phyloP scores from a whole-genome alignment of 2,797 vertebrate species.

The Pangasius macronema region DNA sequence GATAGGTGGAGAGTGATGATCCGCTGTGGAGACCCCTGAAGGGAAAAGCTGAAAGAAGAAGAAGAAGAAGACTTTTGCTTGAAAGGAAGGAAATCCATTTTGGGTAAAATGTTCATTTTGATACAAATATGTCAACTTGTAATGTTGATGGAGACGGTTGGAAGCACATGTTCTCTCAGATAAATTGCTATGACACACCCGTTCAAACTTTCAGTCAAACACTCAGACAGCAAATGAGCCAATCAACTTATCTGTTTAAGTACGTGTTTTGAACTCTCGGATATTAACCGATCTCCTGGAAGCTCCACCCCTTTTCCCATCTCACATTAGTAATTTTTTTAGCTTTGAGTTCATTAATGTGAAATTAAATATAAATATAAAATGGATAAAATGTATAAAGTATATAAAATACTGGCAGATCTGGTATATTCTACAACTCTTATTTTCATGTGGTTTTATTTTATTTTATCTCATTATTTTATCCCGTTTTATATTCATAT shows the following conservation, averaged over 20 bases:
- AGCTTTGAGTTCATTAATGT: not conserved
- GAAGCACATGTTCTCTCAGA: not conserved
- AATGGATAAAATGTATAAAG: not conserved
- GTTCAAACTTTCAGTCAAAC: not conserved
- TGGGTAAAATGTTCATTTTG: not conserved
- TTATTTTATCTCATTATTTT: not conserved
- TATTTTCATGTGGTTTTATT: not conserved
- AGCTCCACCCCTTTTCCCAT: not conserved
- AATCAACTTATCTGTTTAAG: not conserved
- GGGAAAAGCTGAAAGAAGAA: no score
- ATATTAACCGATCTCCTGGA: not conserved
- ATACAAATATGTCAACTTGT: not conserved
- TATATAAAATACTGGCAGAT: not conserved
- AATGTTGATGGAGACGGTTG: not conserved
- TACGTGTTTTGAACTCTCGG: not conserved
- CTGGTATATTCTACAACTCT: not conserved
- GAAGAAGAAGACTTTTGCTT: no score
- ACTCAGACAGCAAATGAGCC: not conserved
- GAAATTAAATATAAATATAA: not conserved
- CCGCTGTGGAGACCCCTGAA: no score
- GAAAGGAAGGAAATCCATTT: not conserved
- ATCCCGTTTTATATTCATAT: not conserved
- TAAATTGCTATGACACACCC: not conserved
- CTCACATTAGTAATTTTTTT: not conserved
- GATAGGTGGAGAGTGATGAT: no score